Base-by-base conservation (phyloP, 1,140 invertebrate genomes). In the Aphidius ervi region DNA sequence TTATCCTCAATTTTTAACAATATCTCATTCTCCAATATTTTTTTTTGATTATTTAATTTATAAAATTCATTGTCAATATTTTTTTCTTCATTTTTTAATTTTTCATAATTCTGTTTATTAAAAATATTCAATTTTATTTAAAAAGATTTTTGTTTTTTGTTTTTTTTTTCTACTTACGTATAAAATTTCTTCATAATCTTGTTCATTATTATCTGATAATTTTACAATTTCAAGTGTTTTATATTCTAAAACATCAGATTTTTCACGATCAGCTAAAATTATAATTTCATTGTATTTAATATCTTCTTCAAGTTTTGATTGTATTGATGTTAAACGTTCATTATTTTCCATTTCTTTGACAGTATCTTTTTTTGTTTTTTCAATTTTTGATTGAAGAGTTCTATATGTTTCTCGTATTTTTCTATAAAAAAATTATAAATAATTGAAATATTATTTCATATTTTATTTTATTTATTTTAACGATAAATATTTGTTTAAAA, bases 1-100 rank as follows among this genome's bases (percentile, higher is more conserved):
- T 88, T 86, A 10, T 88, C 86, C 67, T 90, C 85, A 1, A 90
- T 74, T 55, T 84, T 81, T 46, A 75, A 70, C 9, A 89, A 68
- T 47, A 90, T 84, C n/a, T 82, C 67, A 58, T 87, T 83, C 69
- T 90, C 88, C 46, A 86, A 65, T 45, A 76, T 70, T 9, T 77
- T 66, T 68, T 88, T 88, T 46, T 80, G 72, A 54, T 76, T 80
- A 1, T 71, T 55, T n/a, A 81, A 69, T 61, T 79, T 83, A 39
- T 86, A 82, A 5, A 83, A 67, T 48, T 85, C 82, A 57, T 82
- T 82, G 39, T 79, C 71, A 0, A 82, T 71, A 20, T 57, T 56
- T 20, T 69, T 70, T 40, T 79, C 71, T 54, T 76, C 63, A 2
- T 70, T 65, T 49, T 75, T 58, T 40, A 70, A 66, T 39, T 53